Evolutionary conservation across 2,797 vertebrate species (phyloP).

Genomic region (Rhyacichthys aspro): DNA sequence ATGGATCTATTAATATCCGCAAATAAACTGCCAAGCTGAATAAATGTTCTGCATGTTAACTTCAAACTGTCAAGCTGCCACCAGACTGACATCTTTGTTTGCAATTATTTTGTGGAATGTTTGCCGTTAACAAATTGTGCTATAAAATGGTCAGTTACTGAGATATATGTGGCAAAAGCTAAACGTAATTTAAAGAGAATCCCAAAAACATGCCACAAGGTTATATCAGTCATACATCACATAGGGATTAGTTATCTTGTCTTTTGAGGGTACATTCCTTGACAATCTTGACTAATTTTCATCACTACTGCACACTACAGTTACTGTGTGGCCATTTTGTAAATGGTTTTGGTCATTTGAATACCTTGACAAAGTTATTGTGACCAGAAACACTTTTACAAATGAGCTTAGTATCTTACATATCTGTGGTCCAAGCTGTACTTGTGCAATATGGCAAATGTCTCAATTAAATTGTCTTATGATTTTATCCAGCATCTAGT

Average conservation of each 20-base stretch:
- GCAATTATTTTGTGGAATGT: slow-evolving; percentile 47
- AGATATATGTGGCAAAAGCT: slow-evolving; percentile 19
- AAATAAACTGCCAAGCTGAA: background rate
- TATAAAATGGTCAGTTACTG: background rate
- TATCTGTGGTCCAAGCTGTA: slow-evolving; percentile 45
- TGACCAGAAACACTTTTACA: slow-evolving; percentile 39
- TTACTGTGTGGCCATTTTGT: background rate
- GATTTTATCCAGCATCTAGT: slow-evolving; percentile 4
- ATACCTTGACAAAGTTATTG: slow-evolving; percentile 54
- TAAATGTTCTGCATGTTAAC: background rate
- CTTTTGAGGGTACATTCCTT: background rate
- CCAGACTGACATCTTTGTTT: slow-evolving; percentile 2
- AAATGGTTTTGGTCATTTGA: slow-evolving; percentile 15
- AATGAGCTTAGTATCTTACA: slow-evolving; percentile 1
- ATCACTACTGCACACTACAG: background rate
- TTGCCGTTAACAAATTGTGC: background rate
- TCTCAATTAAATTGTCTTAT: slow-evolving; percentile 18
- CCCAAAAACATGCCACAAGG: slow-evolving; percentile 3
- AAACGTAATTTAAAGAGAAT: background rate
- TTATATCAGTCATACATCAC: background rate
- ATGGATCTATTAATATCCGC: background rate
- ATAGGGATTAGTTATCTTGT: background rate
- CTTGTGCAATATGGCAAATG: slow-evolving; percentile 19
- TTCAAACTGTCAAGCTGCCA: slow-evolving; percentile 2
- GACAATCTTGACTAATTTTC: background rate